These are phyloP conservation scores for Mesaphorura yosii DNA, from an alignment of 1,140 invertebrate genomes.

Conservation along the genomic window DNA sequence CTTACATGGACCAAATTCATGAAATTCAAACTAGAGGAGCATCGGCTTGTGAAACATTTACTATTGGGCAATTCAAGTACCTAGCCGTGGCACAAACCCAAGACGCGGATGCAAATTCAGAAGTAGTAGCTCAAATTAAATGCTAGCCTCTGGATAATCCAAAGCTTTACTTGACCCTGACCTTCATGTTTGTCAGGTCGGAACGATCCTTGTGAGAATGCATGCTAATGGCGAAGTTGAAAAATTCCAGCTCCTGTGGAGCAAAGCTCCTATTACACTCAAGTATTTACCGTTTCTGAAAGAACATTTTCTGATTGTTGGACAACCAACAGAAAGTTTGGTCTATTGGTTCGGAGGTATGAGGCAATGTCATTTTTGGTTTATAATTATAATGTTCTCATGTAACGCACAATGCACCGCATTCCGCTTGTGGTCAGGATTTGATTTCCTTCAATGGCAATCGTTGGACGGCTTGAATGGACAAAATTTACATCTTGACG, in stretches of 20 bases:
- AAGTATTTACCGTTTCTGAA: constrained; percentile 5
- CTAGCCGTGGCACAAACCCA: constrained; percentile 11
- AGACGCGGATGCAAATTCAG: constrained; percentile 7
- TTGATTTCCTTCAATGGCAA: constrained; percentile 19
- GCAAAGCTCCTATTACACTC: constrained; percentile 7
- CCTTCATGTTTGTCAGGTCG: constrained; percentile 3
- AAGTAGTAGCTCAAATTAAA: constrained; percentile 1
- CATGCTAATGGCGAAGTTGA: constrained; percentile 12
- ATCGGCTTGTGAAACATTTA: constrained; percentile 4
- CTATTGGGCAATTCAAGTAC: constrained; percentile 6
- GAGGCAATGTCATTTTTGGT: background rate
- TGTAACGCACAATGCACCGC: too few relatives aligned
- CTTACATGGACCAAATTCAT: constrained; percentile 27
- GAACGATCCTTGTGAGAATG: constrained; percentile 15
- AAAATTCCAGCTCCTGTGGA: constrained; percentile 21
- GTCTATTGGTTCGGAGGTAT: constrained; percentile 21
- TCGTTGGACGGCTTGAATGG: constrained; percentile 5
- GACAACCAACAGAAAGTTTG: constrained; percentile 18
- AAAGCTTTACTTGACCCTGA: too few relatives aligned
- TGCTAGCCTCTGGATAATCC: too few relatives aligned
- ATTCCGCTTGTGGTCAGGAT: constrained; percentile 1
- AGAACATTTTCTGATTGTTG: constrained; percentile 23
- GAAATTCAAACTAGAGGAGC: constrained; percentile 18
- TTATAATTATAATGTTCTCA: background rate
- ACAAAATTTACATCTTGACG: constrained; percentile 3